Conservation (phyloP, 1,140 invertebrate species). For the Habropoda laboriosa region DNA sequence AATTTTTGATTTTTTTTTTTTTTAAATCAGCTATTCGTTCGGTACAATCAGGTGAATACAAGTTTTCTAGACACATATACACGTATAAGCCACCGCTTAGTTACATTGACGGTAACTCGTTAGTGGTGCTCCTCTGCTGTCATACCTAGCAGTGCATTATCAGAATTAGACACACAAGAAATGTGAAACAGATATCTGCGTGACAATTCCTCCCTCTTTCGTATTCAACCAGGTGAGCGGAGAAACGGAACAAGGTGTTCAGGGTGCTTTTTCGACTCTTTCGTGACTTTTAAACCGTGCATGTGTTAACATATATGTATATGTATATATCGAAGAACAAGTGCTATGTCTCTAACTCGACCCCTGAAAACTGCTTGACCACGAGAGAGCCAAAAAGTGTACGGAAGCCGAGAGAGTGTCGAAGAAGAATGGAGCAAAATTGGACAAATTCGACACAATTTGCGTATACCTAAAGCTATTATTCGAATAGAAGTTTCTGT, state of each 20-base stretch:
- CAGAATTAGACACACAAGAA: constrained; percentile 57
- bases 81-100: constrained; percentile 47
- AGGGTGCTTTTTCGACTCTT: background rate
- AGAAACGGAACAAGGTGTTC: background rate
- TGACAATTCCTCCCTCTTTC: constrained; percentile 24
- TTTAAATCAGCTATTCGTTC: constrained; percentile 8
- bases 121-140: constrained; percentile 59
- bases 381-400: background rate
- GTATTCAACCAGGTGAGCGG: background rate
- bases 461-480: too few relatives aligned
- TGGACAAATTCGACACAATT: background rate
- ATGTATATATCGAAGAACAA: background rate
- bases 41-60: constrained; percentile 37
- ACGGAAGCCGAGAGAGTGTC: background rate
- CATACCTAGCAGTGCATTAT: constrained; percentile 59
- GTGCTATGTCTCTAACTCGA: background rate
- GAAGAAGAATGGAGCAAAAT: background rate
- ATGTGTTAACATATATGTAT: background rate
- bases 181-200: constrained; percentile 15
- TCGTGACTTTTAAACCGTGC: background rate
- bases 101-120: constrained; percentile 51
- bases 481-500: too few relatives aligned
- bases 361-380: background rate
- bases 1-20: background rate
- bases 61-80: constrained; percentile 15